Evolutionary conservation across 1,140 invertebrate genomes (phyloP).

Genomic region (Psix sp.): DNA sequence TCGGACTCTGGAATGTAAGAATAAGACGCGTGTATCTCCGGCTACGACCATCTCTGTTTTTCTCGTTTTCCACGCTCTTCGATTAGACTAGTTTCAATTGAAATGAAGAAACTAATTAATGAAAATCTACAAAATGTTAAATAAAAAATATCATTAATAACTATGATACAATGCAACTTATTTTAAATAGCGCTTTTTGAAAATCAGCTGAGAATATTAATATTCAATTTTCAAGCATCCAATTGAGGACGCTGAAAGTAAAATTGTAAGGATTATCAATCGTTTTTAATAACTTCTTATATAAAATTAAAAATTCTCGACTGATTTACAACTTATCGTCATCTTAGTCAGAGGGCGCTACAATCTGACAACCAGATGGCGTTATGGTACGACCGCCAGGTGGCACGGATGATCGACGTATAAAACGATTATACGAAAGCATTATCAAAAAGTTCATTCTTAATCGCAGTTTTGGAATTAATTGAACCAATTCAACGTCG

Average conservation of each 20-base stretch:
- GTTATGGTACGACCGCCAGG: neutral
- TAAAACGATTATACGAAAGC: slow-evolving; percentile 40
- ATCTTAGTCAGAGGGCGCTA: too few species aligned
- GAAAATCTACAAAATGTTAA: neutral
- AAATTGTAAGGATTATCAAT: too few species aligned
- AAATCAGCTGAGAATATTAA: too few species aligned
- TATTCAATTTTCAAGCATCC: too few species aligned
- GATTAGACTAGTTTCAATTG: slow-evolving; percentile 68
- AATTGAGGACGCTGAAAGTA: too few species aligned
- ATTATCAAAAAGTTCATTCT: slow-evolving; percentile 38
- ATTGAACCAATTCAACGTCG: too few species aligned
- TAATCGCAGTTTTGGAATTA: too few species aligned
- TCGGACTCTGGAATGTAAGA: slow-evolving; percentile 59
- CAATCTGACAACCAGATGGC: too few species aligned
- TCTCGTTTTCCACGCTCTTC: slow-evolving; percentile 3
- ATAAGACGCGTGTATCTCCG: slow-evolving; percentile 47
- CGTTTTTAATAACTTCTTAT: too few species aligned
- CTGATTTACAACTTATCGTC: too few species aligned
- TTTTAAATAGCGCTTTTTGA: too few species aligned
- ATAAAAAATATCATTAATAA: slow-evolving; percentile 10
- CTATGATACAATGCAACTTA: slow-evolving; percentile 6
- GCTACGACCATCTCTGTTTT: slow-evolving; percentile 18
- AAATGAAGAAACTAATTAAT: slow-evolving; percentile 46
- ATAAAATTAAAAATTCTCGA: too few species aligned
- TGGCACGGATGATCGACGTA: slow-evolving; percentile 7